A percentile compares a stretch with the other conserved stretches of the same genome.
phyloP scores from a whole-genome alignment of 2,888 invertebrate genomes.

The Diarsia dahlii region DNA sequence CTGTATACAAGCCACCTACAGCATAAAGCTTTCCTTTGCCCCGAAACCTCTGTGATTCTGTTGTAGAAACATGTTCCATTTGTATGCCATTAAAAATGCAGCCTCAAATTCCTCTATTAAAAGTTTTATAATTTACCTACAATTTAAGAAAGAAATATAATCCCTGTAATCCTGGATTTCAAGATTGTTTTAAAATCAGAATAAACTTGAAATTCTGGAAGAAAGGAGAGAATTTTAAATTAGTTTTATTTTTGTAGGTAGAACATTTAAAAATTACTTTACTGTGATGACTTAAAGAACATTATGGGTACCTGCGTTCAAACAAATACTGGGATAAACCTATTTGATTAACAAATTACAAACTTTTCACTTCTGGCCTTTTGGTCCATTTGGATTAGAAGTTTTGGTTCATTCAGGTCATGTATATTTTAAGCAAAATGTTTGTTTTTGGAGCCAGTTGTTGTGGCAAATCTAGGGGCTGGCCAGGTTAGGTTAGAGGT shows the following conservation, averaged over 20 bases:
- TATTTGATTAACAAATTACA: constrained; percentile 33
- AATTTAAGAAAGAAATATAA: constrained; percentile 45
- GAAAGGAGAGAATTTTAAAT: constrained; percentile 40
- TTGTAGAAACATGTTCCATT: not conserved
- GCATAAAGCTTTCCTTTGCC: constrained; percentile 1
- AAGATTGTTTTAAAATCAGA: constrained; percentile 38
- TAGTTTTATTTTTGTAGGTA: constrained; percentile 26
- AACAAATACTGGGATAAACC: not conserved
- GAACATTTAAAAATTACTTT: constrained; percentile 9
- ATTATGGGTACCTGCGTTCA: not conserved
- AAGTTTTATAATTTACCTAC: constrained; percentile 42
- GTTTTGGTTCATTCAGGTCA: not conserved
- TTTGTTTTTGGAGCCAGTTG: not conserved
- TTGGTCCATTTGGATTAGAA: constrained; percentile 2
- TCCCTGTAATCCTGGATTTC: constrained; percentile 52
- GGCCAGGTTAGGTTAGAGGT: too few species aligned
- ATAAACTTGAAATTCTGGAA: constrained; percentile 32
- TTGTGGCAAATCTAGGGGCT: not conserved
- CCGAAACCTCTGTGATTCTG: constrained; percentile 15
- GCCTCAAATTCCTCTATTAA: constrained; percentile 9
- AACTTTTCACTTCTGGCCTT: constrained; percentile 8
- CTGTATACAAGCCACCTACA: constrained; percentile 20
- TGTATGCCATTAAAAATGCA: constrained; percentile 6
- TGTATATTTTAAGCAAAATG: constrained; percentile 6
- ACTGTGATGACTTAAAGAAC: not conserved